Evolutionary conservation across 2,113 vertebrate genomes (phyloP).

Genomic region (Coptodon rendalli): DNA sequence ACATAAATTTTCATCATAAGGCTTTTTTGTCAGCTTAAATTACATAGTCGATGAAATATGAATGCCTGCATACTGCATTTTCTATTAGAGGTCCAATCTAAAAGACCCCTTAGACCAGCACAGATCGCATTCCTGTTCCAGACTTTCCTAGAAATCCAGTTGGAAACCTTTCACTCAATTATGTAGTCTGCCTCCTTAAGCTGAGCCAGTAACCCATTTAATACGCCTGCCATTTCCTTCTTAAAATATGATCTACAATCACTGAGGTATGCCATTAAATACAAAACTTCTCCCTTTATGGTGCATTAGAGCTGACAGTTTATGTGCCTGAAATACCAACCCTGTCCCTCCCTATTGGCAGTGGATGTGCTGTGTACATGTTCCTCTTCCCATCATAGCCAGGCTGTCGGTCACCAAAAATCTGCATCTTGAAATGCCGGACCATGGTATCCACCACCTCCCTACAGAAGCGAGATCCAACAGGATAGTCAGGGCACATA

Average conservation of each 20-base stretch:
- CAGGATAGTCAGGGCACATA: neutral
- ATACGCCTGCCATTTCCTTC: neutral
- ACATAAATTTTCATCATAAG: neutral
- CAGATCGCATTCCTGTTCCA: neutral
- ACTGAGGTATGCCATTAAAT: neutral
- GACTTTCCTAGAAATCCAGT: neutral
- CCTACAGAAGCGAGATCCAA: slow-evolving; percentile 54
- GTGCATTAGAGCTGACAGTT: neutral
- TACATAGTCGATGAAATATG: neutral
- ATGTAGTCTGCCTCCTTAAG: neutral
- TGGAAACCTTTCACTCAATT: neutral
- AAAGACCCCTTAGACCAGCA: neutral
- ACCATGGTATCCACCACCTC: slow-evolving; percentile 99
- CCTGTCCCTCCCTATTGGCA: slow-evolving; percentile 92
- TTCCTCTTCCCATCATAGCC: slow-evolving; percentile 97
- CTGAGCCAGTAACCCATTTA: neutral
- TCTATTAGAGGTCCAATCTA: neutral
- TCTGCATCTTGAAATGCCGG: slow-evolving; percentile 99
- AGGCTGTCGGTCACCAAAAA: slow-evolving; percentile 96
- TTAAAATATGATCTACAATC: neutral
- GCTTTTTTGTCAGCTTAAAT: neutral
- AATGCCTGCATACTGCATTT: neutral
- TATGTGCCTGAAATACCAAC: slow-evolving; percentile 55
- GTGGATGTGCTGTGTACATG: slow-evolving; percentile 96
- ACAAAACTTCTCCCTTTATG: neutral